phyloP scores from a whole-genome alignment of 2,888 invertebrate genomes.

The Priocnemis perturbator region DNA sequence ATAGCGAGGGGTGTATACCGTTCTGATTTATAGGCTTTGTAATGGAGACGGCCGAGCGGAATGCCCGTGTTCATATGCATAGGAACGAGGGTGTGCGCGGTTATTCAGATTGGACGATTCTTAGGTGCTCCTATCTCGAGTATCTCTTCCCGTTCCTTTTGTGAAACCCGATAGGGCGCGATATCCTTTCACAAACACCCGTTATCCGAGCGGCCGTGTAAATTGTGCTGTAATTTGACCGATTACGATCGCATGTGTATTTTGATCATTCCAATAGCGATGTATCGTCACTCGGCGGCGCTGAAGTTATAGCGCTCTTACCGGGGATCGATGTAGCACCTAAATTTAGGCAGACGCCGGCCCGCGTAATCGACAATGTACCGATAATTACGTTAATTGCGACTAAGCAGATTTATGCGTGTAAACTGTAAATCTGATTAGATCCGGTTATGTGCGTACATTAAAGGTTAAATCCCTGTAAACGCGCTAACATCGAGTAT shows the following conservation, averaged over 20 bases:
- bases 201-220: no score
- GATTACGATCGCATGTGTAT: no score
- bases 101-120: neutral
- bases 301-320: no score
- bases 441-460: conserved; percentile 36
- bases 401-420: conserved; percentile 55
- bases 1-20: conserved; percentile 4
- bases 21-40: conserved; percentile 58
- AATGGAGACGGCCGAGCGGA: conserved; percentile 46
- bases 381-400: conserved; percentile 51
- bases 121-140: no score
- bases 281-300: no score
- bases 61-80: conserved; percentile 1
- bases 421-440: conserved; percentile 56
- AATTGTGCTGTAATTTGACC: no score
- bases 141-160: no score
- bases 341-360: no score
- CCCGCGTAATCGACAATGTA: conserved; percentile 28
- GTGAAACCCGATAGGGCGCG: no score
- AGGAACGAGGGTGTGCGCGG: neutral
- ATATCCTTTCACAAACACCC: no score
- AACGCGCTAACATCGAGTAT: conserved; percentile 36
- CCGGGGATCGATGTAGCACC: no score
- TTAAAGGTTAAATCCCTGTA: conserved; percentile 48
- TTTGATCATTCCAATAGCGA: no score